phyloP scores from a whole-genome alignment of 2,888 invertebrate genomes.

The Cosmopolites sordidus region DNA sequence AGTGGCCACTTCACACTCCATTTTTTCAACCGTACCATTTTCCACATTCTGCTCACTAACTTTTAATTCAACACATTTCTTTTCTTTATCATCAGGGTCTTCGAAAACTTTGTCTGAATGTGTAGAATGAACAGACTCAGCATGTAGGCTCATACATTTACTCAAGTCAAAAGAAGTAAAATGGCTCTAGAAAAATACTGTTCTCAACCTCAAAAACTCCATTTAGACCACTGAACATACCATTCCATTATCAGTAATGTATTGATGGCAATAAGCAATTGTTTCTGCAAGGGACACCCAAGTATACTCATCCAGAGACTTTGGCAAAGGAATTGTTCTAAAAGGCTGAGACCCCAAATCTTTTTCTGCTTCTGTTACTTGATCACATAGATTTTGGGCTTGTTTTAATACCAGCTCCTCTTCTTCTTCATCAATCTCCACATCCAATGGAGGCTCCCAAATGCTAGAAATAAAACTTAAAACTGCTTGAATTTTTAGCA shows the following conservation, averaged over 20 bases:
- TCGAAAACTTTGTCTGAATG: conserved; percentile 27
- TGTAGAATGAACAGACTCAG: conserved; percentile 11
- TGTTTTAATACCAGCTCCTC: conserved; percentile 56
- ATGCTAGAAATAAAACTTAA: conserved; percentile 36
- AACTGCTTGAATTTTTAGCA: conserved; percentile 4
- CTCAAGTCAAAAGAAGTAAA: conserved; percentile 45
- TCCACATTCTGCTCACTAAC: conserved; percentile 1
- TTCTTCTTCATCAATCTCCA: conserved; percentile 52
- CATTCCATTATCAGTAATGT: conserved; percentile 58
- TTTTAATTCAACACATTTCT: conserved; percentile 17
- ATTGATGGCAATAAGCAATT: conserved; percentile 60
- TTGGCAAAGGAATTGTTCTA: conserved; percentile 56
- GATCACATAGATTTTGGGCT: conserved; percentile 54
- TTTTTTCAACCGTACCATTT: conserved; percentile 39
- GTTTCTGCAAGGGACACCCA: conserved; percentile 67
- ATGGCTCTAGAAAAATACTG: conserved; percentile 40
- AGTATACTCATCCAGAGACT: conserved; percentile 55
- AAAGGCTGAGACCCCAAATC: conserved; percentile 53
- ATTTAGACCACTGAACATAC: conserved; percentile 32
- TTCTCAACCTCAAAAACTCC: no score
- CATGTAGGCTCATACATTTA: conserved; percentile 42
- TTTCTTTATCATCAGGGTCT: conserved; percentile 23
- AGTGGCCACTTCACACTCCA: conserved; percentile 36
- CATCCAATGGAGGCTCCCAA: conserved; percentile 48
- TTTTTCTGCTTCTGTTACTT: conserved; percentile 54